Base-by-base conservation (phyloP, 2,113 vertebrate genomes). In the Telmatochromis sp. region DNA sequence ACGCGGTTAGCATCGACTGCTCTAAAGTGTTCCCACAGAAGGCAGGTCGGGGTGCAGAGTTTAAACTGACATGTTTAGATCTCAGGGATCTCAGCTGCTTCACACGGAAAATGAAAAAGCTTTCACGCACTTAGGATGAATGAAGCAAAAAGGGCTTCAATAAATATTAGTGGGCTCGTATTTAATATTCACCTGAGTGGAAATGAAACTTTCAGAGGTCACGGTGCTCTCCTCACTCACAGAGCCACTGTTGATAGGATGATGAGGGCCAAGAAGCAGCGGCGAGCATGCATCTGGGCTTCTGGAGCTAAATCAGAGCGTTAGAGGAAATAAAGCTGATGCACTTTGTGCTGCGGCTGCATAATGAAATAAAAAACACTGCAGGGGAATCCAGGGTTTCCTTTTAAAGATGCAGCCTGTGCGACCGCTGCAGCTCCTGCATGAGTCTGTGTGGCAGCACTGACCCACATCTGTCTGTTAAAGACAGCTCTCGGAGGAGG, bases 391-490 rank as follows among this genome's bases (percentile, higher is more conserved):
- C 81, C 65, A 23, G 7, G 1, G 13, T 68, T 33, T 86, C 68
- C 37, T 45, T 81, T 83, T 73, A 55, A 81, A 88, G 82, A 85
- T 9, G 17, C 37, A 33, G 70, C 10, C 58, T 37, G 23, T 37
- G 40, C 8, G 4, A 6, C 28, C 4, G 9, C 6, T 79, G 28
- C 4, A 21, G 79, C 53, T 82, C 28, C 51, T 13, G 57, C 13
- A 19, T n/a, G 54, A 81, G 85, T 65, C 81, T 80, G 63, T 82
- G 90, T 65, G 84, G 85, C 90, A 86, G 82, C 87, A 26, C 87
- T 91, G 91, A 92, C 94, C 92, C 91, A 91, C 60, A 91, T 94
- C 92, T 91, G 92, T 92, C 91, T 51, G 12, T 88, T 81, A 88
- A 9, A 49, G 37, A 40, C 51, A 6, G 3, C 37, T 78, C 83